Percentiles rank a stretch among this genome's conserved stretches.
Conservation (phyloP, 2,888 invertebrate genomes). For the Hanleya hanleyi region DNA sequence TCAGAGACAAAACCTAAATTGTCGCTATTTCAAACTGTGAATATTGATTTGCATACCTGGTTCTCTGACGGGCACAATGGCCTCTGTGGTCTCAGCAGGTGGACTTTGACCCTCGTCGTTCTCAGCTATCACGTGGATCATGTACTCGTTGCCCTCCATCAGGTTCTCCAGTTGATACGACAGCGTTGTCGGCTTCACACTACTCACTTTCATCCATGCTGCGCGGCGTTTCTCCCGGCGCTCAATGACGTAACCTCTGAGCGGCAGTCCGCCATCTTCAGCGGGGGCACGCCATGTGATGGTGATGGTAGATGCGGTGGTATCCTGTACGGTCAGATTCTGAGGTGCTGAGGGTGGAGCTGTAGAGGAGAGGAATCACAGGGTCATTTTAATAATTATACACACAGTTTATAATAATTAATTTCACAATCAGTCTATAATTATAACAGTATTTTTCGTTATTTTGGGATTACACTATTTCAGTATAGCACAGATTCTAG, state of each 20-base stretch:
- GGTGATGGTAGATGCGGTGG: constrained; percentile 50
- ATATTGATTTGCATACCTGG: no score
- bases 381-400: no score
- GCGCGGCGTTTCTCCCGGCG: constrained; percentile 60
- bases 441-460: no score
- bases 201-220: constrained; percentile 58
- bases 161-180: constrained; percentile 57
- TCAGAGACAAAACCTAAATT: no score
- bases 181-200: constrained; percentile 50
- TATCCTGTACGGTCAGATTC: constrained; percentile 50
- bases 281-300: constrained; percentile 72
- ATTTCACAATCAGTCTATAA: no score
- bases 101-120: constrained; percentile 69
- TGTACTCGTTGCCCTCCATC: constrained; percentile 65
- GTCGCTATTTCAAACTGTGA: no score
- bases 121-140: constrained; percentile 68
- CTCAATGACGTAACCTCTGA: constrained; percentile 64
- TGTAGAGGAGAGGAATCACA: constrained; percentile 19
- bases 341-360: constrained; percentile 55
- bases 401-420: no score
- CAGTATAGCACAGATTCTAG: no score
- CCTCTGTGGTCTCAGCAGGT: constrained; percentile 54
- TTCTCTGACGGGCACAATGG: constrained; percentile 55
- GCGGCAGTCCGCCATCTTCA: constrained; percentile 67
- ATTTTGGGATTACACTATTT: no score